A percentile compares a stretch with the other conserved stretches of the same genome.
phyloP scores from a whole-genome alignment of 2,113 vertebrate genomes.

The Chlamydotis undulata region DNA sequence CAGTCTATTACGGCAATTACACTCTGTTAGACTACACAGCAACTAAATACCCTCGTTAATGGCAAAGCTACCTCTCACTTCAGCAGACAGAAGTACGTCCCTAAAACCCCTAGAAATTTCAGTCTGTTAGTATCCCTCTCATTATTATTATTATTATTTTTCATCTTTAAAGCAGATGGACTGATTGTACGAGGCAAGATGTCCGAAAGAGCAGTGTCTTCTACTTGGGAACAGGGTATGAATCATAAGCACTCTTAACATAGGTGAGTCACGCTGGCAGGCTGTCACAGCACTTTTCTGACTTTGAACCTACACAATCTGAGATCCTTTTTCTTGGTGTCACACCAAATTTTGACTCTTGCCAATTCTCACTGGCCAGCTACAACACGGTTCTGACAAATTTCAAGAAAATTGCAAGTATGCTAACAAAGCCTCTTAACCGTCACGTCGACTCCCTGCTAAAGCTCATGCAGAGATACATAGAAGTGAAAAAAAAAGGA shows the following conservation, averaged over 20 bases:
- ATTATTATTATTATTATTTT: background rate
- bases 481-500: background rate
- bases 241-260: background rate
- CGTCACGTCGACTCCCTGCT: accelerated
- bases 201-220: background rate
- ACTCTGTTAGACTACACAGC: background rate
- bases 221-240: background rate
- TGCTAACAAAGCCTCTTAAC: background rate
- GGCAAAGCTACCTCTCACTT: background rate
- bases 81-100: background rate
- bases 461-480: background rate
- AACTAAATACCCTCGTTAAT: background rate
- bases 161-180: background rate
- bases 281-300: background rate
- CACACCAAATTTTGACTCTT: background rate
- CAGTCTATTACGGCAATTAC: background rate
- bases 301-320: background rate
- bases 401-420: background rate
- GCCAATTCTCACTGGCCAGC: background rate
- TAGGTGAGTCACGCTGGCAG: background rate
- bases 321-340: background rate
- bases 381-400: background rate
- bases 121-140: background rate
- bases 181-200: background rate
- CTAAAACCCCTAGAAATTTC: background rate